Conservation (phyloP, 2,888 invertebrate species). For the Netelia inedita region DNA sequence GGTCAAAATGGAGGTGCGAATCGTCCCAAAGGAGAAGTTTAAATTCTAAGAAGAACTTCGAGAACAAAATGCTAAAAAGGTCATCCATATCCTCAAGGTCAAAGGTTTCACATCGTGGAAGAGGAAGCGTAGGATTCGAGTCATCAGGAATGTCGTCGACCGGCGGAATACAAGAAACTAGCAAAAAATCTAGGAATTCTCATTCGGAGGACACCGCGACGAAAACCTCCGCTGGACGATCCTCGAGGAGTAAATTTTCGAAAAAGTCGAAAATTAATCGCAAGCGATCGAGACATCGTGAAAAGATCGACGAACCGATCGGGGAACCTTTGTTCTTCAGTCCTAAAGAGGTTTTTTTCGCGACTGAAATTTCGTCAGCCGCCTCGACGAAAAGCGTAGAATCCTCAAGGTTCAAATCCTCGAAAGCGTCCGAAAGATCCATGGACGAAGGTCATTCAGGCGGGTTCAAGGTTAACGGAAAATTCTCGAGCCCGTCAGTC, state of each 20-base stretch:
- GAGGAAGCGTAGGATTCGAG: neutral
- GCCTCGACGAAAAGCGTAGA: conserved; percentile 31
- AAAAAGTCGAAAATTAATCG: neutral
- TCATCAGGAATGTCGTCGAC: conserved; percentile 1
- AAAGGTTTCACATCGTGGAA: neutral
- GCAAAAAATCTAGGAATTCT: conserved; percentile 27
- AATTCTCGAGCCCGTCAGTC: conserved; percentile 4
- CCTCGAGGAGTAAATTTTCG: conserved; percentile 8
- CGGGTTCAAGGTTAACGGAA: conserved; percentile 1
- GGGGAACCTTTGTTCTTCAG: conserved; percentile 48
- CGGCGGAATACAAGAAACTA: neutral
- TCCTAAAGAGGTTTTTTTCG: conserved; percentile 48
- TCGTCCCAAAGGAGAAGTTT: conserved; percentile 13
- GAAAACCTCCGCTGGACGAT: conserved; percentile 5
- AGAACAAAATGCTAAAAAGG: conserved; percentile 18
- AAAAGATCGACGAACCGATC: conserved; percentile 30
- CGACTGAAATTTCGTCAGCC: conserved; percentile 28
- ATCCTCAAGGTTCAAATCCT: neutral
- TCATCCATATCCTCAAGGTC: conserved; percentile 5
- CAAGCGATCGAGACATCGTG: neutral
- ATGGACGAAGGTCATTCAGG: neutral
- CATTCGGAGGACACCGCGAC: neutral
- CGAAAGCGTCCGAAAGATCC: conserved; percentile 17
- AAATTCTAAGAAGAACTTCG: conserved; percentile 15
- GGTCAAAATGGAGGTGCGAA: conserved; percentile 42